Conservation (phyloP, 2,797 vertebrate genomes). For the Pachyuromys duprasi region DNA sequence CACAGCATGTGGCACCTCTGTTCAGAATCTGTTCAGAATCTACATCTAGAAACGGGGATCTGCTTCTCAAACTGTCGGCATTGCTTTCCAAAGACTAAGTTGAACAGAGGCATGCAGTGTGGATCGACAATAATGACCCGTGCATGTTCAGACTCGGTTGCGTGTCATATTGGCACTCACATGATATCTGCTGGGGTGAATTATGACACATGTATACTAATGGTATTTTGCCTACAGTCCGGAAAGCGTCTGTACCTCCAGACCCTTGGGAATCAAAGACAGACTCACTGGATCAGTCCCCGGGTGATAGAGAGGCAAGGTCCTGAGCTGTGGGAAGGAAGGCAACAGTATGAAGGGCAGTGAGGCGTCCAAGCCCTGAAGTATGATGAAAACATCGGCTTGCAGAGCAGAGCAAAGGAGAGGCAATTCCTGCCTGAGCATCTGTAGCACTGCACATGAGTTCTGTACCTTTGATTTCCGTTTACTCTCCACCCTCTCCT, state of each 20-base stretch:
- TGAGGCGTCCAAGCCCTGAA: background rate
- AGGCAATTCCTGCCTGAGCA: background rate
- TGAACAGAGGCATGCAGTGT: background rate
- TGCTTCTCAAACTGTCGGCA: background rate
- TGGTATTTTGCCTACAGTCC: constrained; percentile 62
- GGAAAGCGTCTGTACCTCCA: constrained; percentile 31
- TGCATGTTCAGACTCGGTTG: constrained; percentile 49
- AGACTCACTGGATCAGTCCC: background rate
- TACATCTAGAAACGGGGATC: background rate
- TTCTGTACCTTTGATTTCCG: background rate
- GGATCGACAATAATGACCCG: background rate
- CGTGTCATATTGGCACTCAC: constrained; percentile 10
- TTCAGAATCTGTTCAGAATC: background rate
- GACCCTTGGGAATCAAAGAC: constrained; percentile 19
- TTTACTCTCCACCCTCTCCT: background rate
- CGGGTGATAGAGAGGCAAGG: background rate
- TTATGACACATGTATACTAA: constrained; percentile 52
- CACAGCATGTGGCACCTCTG: background rate
- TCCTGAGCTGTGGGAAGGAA: background rate
- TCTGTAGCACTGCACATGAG: background rate
- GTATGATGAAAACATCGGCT: background rate
- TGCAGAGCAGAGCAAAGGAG: background rate
- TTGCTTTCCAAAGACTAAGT: background rate
- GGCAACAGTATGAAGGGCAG: background rate
- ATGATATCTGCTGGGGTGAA: constrained; percentile 25